A percentile compares a stretch with the other conserved stretches of the same genome.
phyloP scores from a whole-genome alignment of 2,888 invertebrate genomes.

The Erebia ligea region DNA sequence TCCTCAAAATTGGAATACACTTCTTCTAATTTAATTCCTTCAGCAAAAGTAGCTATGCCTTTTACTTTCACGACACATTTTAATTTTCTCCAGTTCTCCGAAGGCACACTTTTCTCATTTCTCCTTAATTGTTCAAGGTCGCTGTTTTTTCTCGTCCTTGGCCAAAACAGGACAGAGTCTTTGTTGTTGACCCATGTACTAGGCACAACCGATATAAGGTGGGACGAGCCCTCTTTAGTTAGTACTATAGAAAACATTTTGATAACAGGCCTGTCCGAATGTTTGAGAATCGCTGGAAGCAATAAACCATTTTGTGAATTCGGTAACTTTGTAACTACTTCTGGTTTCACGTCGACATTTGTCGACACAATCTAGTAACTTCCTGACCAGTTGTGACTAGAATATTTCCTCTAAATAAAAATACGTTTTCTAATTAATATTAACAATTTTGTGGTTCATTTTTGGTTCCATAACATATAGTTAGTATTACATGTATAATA shows the following conservation, averaged over 20 bases:
- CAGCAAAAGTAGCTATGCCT: background rate
- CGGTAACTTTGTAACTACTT: background rate
- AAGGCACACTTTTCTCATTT: background rate
- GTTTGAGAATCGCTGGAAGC: constrained; percentile 1
- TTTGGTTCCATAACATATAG: too few species aligned
- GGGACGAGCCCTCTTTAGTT: background rate
- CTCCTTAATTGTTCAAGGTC: constrained; percentile 1
- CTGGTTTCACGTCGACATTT: too few species aligned
- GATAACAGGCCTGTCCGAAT: background rate
- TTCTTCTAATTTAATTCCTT: background rate
- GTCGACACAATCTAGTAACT: too few species aligned
- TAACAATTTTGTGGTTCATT: too few species aligned
- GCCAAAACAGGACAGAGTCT: background rate
- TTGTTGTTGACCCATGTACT: background rate
- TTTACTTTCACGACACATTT: background rate
- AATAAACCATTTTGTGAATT: constrained; percentile 1
- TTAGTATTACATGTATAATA: too few species aligned
- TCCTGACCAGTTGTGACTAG: too few species aligned
- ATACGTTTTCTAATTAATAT: too few species aligned
- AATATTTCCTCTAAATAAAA: too few species aligned
- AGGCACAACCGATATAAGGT: constrained; percentile 1
- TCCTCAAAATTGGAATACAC: background rate
- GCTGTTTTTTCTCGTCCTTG: constrained; percentile 1
- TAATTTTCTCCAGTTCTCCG: background rate
- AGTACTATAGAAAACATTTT: background rate